Conservation (phyloP, 2,797 vertebrate species). For the Rhyacichthys aspro region DNA sequence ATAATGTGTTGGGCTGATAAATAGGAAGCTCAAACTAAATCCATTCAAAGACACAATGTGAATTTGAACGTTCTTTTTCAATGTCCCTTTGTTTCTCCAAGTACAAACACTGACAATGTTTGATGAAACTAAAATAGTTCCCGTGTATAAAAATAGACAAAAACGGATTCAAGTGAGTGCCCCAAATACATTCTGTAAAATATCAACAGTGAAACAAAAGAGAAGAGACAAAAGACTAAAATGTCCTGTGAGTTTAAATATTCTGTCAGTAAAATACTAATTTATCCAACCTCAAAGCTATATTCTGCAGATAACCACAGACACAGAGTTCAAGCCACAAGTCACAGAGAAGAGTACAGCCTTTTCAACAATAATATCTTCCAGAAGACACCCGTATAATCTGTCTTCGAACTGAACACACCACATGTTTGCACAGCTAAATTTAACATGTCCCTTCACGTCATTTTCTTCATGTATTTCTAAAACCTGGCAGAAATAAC, state of each 20-base stretch:
- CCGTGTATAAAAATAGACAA: conserved; percentile 38
- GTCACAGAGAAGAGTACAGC: not conserved
- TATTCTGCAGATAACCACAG: not conserved
- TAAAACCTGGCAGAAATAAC: not conserved
- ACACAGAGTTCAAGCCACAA: not conserved
- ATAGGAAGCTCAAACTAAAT: no score
- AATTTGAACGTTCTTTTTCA: no score
- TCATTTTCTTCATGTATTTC: not conserved
- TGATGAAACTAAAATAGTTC: conserved; percentile 44
- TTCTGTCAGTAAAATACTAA: not conserved
- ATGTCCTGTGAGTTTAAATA: not conserved
- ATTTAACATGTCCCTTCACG: conserved; percentile 6
- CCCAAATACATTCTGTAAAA: not conserved
- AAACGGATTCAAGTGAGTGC: not conserved
- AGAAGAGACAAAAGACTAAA: not conserved
- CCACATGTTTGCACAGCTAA: conserved; percentile 19
- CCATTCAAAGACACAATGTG: no score
- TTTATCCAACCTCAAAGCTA: not conserved
- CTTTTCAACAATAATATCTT: not conserved
- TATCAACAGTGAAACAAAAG: not conserved
- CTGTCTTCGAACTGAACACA: not conserved
- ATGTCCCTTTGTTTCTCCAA: no score
- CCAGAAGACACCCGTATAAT: not conserved
- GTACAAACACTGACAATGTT: not conserved
- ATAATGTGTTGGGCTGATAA: no score